Evolutionary conservation across 37 sponge, comb jelly and placozoan species (phyloP), one percentile per base, ranked within the genome.

Genomic region (Cliona cf. orientalis): DNA sequence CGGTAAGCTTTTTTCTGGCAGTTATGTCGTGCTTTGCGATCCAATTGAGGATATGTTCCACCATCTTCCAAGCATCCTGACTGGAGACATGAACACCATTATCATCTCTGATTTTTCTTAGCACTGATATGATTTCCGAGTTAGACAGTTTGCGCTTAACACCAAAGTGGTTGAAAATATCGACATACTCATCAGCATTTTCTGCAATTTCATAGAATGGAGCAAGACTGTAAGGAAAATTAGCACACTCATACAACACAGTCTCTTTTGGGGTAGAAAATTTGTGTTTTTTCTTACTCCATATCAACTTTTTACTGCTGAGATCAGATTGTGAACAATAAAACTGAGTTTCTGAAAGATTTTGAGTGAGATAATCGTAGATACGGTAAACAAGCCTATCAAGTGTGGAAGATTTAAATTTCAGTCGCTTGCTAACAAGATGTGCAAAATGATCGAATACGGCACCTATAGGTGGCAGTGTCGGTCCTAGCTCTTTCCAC

Each of bases 1-100:
- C 12, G 17, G 29, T 6, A 0, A 58, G 25, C 26, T 39, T 21
- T 43, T n/a, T 39, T 17, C 43, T 29, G 36, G 5, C 22, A 22
- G 46, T 26, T 34, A 25, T 26, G 17, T 65, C 32, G 75, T 69
- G 58, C 32, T 56, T 46, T 0, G 88, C 75, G 26, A 87, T 42
- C 88, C 88, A 87, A 57, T 87, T 74, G 25, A 87, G 75, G 3
- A 87, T 87, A 40, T 29, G 38, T 69, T 49, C 42, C 0, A 87
- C 76, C 28, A 74, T 80, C 19, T 53, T 31, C 88, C 88, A 87
- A n/a, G 58, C 74, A 37, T 60, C 25, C 28, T 57, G 19, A 33
- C 23, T 22, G 72, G 25, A 25, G n/a, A 73, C 73, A 29, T 57
- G 35, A 25, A 21, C 34, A 1, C 41, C 31, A 11, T 19, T 36